Evolutionary conservation across 2,113 vertebrate species (phyloP).

Genomic region (Lagopus muta): DNA sequence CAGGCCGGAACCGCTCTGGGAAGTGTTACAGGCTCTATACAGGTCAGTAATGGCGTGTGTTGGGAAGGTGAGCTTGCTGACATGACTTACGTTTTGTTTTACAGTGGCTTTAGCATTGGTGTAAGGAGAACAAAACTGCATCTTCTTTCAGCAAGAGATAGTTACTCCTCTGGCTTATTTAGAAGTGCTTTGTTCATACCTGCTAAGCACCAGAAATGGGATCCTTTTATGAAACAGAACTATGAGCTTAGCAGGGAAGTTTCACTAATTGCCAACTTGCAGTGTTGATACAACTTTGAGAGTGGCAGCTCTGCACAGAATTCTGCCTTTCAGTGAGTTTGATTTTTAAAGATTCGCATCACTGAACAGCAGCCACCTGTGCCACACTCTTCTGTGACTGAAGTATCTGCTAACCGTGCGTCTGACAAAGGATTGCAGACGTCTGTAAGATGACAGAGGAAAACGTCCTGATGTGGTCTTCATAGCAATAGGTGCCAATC

Average conservation of each 20-base stretch:
- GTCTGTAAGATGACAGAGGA: neutral
- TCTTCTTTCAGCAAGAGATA: neutral
- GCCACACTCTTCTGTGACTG: neutral
- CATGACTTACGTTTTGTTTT: neutral
- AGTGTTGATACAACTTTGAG: neutral
- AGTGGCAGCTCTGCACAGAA: neutral
- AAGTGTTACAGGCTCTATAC: constrained; percentile 97
- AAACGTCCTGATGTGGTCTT: neutral
- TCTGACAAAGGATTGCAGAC: neutral
- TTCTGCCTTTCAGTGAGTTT: neutral
- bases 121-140: neutral
- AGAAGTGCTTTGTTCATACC: neutral
- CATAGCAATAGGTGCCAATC: neutral
- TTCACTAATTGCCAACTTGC: neutral
- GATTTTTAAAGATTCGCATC: neutral
- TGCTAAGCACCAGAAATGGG: rapidly evolving
- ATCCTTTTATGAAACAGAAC: neutral
- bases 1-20: constrained; percentile 90
- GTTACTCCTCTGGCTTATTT: neutral
- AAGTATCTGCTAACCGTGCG: neutral
- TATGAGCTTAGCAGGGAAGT: neutral
- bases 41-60: constrained; percentile 70
- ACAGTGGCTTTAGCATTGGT: rapidly evolving
- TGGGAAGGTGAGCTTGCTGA: neutral
- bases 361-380: neutral